Conservation (phyloP, 2,113 vertebrate genomes). For the Amia ocellicauda region DNA sequence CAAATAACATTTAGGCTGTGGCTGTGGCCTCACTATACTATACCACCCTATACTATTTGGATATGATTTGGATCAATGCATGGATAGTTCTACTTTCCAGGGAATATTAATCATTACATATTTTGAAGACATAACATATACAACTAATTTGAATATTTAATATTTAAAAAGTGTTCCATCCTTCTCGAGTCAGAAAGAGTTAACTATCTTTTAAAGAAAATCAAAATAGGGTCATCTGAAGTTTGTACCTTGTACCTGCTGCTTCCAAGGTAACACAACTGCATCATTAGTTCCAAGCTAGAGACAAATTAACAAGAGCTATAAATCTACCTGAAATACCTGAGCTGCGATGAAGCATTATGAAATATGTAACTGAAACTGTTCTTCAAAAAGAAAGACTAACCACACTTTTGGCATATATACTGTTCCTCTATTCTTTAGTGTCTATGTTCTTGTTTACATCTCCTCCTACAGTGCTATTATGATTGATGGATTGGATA, state of each 20-base stretch:
- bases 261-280: slow-evolving; percentile 51
- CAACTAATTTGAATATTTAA: too few species aligned
- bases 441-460: slow-evolving; percentile 37
- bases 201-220: slow-evolving; percentile 36
- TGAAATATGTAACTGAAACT: slow-evolving; percentile 67
- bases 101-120: too few species aligned
- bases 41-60: too few species aligned
- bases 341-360: slow-evolving; percentile 61
- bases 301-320: slow-evolving; percentile 55
- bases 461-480: slow-evolving; percentile 23
- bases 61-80: too few species aligned
- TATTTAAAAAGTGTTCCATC: not conserved
- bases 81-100: too few species aligned
- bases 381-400: slow-evolving; percentile 50
- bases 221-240: slow-evolving; percentile 40
- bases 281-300: slow-evolving; percentile 49
- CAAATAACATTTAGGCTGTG: too few species aligned
- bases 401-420: slow-evolving; percentile 34
- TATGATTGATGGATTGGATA: slow-evolving; percentile 5
- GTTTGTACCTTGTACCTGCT: slow-evolving; percentile 69
- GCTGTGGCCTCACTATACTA: too few species aligned
- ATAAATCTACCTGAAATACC: slow-evolving; percentile 84
- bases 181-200: not conserved
- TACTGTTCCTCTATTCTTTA: slow-evolving; percentile 37
- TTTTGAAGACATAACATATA: too few species aligned